Conservation (phyloP, 2,113 vertebrate species). For the Eulemur rufifrons region DNA sequence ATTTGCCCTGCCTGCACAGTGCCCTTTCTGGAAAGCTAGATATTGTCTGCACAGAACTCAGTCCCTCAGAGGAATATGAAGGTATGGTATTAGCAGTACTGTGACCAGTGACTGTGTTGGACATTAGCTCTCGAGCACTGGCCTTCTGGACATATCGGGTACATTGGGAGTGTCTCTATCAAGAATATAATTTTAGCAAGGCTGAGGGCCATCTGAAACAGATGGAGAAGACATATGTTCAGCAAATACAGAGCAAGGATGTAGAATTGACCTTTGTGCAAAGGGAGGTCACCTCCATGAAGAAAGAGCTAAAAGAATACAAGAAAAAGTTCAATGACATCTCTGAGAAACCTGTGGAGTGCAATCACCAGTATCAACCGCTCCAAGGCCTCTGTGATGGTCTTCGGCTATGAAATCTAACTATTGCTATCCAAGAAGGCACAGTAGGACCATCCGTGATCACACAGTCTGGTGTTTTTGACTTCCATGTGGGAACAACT, state of each 20-base stretch:
- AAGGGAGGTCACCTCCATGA: conserved; percentile 89
- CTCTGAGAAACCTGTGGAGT: conserved; percentile 92
- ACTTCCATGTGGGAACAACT: conserved; percentile 75
- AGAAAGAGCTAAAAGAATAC: conserved; percentile 93
- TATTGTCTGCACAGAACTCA: conserved; percentile 90
- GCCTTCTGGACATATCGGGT: conserved; percentile 94
- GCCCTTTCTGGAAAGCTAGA: conserved; percentile 92
- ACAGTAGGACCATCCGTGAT: conserved; percentile 67
- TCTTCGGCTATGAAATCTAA: conserved; percentile 89
- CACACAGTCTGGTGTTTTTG: conserved; percentile 76
- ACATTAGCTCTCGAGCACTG: conserved; percentile 90
- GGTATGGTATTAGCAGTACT: conserved; percentile 92
- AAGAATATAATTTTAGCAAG: conserved; percentile 90
- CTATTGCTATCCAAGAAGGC: conserved; percentile 81
- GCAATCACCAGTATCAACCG: conserved; percentile 92
- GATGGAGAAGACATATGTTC: conserved; percentile 91
- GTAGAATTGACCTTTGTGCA: conserved; percentile 88
- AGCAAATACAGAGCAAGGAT: conserved; percentile 92
- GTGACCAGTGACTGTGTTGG: conserved; percentile 89
- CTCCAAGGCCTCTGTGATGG: conserved; percentile 92
- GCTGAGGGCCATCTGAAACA: conserved; percentile 89
- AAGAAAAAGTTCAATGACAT: conserved; percentile 93
- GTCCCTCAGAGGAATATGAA: conserved; percentile 92
- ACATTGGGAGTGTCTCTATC: conserved; percentile 91
- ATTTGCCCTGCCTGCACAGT: conserved; percentile 91